Evolutionary conservation across 2,888 invertebrate genomes (phyloP).

Genomic region (Morinoia aosen): DNA sequence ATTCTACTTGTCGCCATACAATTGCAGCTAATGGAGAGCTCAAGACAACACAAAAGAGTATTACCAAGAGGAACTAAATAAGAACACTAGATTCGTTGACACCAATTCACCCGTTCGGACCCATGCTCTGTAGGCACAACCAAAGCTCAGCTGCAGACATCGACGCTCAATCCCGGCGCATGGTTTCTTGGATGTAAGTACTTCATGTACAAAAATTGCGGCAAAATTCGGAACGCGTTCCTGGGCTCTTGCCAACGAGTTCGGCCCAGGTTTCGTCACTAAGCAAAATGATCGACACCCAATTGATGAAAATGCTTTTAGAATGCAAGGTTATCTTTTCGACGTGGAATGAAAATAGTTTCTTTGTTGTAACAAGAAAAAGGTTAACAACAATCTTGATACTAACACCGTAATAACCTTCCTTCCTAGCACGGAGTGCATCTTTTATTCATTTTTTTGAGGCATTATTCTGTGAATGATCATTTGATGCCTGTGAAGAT

Average conservation of each 20-base stretch:
- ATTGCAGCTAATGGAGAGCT: background rate
- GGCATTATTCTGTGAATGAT: constrained; percentile 12
- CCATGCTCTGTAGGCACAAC: background rate
- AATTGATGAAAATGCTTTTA: background rate
- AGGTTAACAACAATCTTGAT: background rate
- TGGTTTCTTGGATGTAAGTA: too few species aligned
- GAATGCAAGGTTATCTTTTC: background rate
- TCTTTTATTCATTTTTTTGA: background rate
- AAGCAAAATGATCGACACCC: background rate
- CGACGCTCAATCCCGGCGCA: background rate
- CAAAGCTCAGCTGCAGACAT: background rate
- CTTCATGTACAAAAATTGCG: background rate
- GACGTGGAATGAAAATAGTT: background rate
- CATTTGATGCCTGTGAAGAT: constrained; percentile 24
- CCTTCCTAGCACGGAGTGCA: background rate
- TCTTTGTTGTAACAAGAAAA: background rate
- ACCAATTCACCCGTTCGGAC: background rate
- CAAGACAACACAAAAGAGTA: background rate
- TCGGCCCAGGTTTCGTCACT: background rate
- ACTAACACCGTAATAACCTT: background rate
- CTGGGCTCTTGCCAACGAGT: background rate
- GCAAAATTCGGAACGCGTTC: background rate
- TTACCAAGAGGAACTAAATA: background rate
- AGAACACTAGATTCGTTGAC: background rate
- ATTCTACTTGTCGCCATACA: background rate